Percentiles rank a stretch among this genome's conserved stretches.
These are phyloP conservation scores for Philopedon plagiatum DNA, from an alignment of 2,888 invertebrate genomes.

Conservation along the genomic window DNA sequence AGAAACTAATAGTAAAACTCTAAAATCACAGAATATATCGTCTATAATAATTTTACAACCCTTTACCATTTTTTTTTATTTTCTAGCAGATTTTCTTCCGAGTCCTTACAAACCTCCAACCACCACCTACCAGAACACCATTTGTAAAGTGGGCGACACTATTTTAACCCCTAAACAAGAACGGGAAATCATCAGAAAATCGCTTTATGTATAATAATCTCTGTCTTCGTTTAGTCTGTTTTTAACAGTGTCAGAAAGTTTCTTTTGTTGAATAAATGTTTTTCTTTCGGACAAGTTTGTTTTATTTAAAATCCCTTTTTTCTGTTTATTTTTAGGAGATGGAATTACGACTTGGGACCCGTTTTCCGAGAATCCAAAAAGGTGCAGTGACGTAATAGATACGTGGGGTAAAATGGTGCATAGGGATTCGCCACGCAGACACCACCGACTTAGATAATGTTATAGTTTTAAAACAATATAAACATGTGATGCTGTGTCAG, in stretches of 20 bases:
- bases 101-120: background rate
- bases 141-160: slow-evolving; percentile 41
- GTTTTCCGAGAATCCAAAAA: slow-evolving; percentile 53
- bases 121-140: slow-evolving; percentile 37
- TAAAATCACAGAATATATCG: too few relatives aligned
- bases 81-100: background rate
- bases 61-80: background rate
- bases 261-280: background rate
- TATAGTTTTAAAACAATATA: background rate
- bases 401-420: slow-evolving; percentile 60
- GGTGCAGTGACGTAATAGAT: slow-evolving; percentile 52
- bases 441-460: slow-evolving; percentile 35
- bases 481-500: too few relatives aligned
- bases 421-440: slow-evolving; percentile 58
- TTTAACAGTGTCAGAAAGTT: too few relatives aligned
- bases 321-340: slow-evolving; percentile 23
- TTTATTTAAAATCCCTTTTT: background rate
- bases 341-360: slow-evolving; percentile 60
- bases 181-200: background rate
- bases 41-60: too few relatives aligned
- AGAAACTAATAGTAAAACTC: too few relatives aligned
- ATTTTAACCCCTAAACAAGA: slow-evolving; percentile 15
- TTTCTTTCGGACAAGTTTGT: background rate
- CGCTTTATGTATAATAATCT: background rate
- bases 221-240: background rate